Evolutionary conservation across 2,888 invertebrate genomes (phyloP), one percentile per base, ranked within the genome.

Genomic region (Troides aeacus): DNA sequence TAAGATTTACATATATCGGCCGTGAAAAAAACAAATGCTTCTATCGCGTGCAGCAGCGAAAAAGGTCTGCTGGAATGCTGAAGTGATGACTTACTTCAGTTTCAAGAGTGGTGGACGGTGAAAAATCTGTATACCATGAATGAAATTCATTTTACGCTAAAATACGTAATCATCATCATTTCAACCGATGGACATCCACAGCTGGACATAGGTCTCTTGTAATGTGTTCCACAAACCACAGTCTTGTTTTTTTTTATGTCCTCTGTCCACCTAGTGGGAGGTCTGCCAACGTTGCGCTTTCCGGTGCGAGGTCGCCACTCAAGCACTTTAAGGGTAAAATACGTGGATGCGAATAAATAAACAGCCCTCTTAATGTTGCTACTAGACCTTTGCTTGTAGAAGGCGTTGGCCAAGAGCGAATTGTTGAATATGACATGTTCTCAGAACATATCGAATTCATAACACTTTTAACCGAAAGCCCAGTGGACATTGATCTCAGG

Each of bases 11-110:
- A 70, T 71, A 74, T 69, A 67, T 62, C 63, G 62, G 67, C 72
- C 77, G 77, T 75, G 74, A 75, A 77, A 76, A 72, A 76, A 78
- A 79, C 79, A 79, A 82, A 82, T 79, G 78, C 72, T 75, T 70
- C 66, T 72, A 78, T 83, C 76, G 83, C 83, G 82, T 83, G 83
- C 74, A 66, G 71, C 68, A 72, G 72, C 71, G 77, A 72, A 71
- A 72, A 70, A 69, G 73, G 72, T 64, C 62, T 17, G 50, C 61
- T 71, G 73, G 72, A 72, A 72, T 5, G 50, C 61, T 70, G 74
- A 72, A 73, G 72, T 73, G 72, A 72, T 72, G 72, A 68, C 72
- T 50, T 30, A 30, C 42, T 46, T 42, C 12, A 57, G 30, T 42
- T 60, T 46, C 30, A n/a, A 46, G 46, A 61, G 66, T 56, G 59